Evolutionary conservation across 1,140 invertebrate species (phyloP), one percentile per base, ranked within the genome.

Genomic region (Centruroides sculpturatus): DNA sequence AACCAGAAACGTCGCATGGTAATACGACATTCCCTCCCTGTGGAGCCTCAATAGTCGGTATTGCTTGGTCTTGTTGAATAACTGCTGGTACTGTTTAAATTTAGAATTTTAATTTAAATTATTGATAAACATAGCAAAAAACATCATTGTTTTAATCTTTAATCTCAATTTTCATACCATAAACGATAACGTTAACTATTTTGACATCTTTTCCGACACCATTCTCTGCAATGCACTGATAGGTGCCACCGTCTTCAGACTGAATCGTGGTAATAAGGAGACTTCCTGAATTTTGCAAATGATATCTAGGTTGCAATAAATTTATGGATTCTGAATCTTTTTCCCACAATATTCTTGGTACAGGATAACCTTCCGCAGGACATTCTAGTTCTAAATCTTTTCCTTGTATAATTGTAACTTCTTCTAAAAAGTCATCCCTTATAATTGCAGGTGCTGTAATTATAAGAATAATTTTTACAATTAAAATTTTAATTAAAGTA

Each of bases 161-260:
- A 41, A 41, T 41, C 41, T 35, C 47, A 59, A 35, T 54, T 49
- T 36, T 70, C 69, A 47, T 62, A 65, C 64, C 64, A 63, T 59
- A 58, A 46, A 65, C 61, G 57, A 59, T 55, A 55, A 65, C 55
- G 50, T 65, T 59, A 58, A 65, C 59, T 50, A 50, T 76, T 64
- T 81, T 82, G 4, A 79, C 78, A 4, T 81, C 81, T 64, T 87
- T 83, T 0, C 91, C 92, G 67, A 82, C 83, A 58, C 81, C 83
- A 73, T 98, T 99, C 5, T 77, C 81, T 9, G 91, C 92, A 7
- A 82, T 82, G 70, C 90, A 94, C 55, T 83, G 83, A 75, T 97
- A 98, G 41, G 79, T 78, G 10, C 93, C 95, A 50, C 84, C 85
- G 74, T 98, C 92, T 3, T 53, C 41, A 11, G 47, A 13, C 0